phyloP scores from a whole-genome alignment of 2,888 invertebrate species.

The Agriopis marginaria region DNA sequence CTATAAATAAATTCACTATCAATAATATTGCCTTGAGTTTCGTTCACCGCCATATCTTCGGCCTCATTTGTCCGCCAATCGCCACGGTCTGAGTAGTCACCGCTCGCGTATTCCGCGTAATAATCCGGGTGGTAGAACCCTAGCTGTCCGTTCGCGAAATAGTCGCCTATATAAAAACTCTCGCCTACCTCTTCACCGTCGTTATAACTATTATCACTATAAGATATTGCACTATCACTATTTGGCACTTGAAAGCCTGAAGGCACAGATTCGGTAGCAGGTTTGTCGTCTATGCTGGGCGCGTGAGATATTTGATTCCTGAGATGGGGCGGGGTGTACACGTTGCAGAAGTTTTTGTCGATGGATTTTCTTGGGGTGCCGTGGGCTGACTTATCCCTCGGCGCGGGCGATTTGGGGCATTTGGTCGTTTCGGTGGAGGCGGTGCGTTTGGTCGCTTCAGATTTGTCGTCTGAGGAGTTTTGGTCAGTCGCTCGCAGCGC shows the following conservation, averaged over 20 bases:
- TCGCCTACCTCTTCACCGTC: constrained; percentile 68
- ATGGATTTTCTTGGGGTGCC: constrained; percentile 74
- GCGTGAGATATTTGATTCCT: constrained; percentile 75
- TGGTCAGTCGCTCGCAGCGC: constrained; percentile 84
- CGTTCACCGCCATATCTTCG: constrained; percentile 74
- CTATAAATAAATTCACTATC: constrained; percentile 80
- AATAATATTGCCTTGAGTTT: constrained; percentile 76
- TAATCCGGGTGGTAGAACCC: constrained; percentile 77
- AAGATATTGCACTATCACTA: constrained; percentile 83
- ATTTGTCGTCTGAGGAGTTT: constrained; percentile 57
- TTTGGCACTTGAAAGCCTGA: constrained; percentile 82
- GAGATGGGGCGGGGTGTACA: constrained; percentile 83
- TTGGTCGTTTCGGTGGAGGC: constrained; percentile 62
- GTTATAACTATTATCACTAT: constrained; percentile 79
- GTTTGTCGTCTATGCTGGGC: constrained; percentile 63
- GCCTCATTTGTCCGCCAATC: constrained; percentile 74
- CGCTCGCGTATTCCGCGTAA: constrained; percentile 68
- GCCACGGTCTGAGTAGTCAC: constrained; percentile 56
- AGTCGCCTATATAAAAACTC: constrained; percentile 84
- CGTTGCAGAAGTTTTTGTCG: constrained; percentile 81
- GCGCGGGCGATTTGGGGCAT: constrained; percentile 73
- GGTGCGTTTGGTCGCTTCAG: constrained; percentile 57
- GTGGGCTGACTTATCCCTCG: constrained; percentile 71
- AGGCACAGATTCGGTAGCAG: constrained; percentile 74
- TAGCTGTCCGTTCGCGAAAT: constrained; percentile 80